Evolutionary conservation across 2,888 invertebrate species (phyloP).

Genomic region (Erannis defoliaria): DNA sequence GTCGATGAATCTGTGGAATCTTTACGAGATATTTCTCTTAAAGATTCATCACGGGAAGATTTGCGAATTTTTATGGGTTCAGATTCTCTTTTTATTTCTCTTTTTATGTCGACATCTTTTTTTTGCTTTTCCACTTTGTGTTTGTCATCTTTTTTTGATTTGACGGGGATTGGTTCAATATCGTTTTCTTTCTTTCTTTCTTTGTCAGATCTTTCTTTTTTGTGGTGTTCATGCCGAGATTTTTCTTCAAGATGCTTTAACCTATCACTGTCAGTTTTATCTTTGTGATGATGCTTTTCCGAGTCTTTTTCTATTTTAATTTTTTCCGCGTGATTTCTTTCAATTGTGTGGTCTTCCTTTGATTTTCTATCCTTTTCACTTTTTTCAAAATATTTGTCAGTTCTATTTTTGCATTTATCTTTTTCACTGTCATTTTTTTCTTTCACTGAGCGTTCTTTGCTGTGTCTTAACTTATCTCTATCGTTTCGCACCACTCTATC

Average conservation of each 20-base stretch:
- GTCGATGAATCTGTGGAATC: conserved; percentile 83
- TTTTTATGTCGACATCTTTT: conserved; percentile 74
- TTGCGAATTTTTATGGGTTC: conserved; percentile 73
- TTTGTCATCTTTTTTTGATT: conserved; percentile 80
- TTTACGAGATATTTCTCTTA: conserved; percentile 76
- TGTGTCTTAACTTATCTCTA: conserved; percentile 70
- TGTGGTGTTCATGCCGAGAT: conserved; percentile 80
- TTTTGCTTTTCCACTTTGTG: conserved; percentile 76
- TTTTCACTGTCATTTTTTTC: conserved; percentile 74
- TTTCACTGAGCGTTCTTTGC: conserved; percentile 71
- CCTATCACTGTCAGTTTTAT: conserved; percentile 67
- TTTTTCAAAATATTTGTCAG: conserved; percentile 58
- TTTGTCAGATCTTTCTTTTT: conserved; percentile 76
- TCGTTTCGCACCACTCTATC: conserved; percentile 72
- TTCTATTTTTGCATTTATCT: conserved; percentile 68
- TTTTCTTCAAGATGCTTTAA: conserved; percentile 66
- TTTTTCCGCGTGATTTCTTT: conserved; percentile 62
- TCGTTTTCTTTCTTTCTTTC: conserved; percentile 70
- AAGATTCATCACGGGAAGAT: conserved; percentile 76
- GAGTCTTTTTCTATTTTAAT: conserved; percentile 60
- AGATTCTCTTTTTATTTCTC: conserved; percentile 77
- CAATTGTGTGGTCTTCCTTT: conserved; percentile 54
- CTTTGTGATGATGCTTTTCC: conserved; percentile 62
- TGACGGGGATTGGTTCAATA: conserved; percentile 60
- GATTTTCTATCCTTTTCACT: conserved; percentile 63